Percentiles rank a stretch among this genome's conserved stretches.
phyloP scores from a whole-genome alignment of 2,888 invertebrate species.

The Hypolimnas misippus region DNA sequence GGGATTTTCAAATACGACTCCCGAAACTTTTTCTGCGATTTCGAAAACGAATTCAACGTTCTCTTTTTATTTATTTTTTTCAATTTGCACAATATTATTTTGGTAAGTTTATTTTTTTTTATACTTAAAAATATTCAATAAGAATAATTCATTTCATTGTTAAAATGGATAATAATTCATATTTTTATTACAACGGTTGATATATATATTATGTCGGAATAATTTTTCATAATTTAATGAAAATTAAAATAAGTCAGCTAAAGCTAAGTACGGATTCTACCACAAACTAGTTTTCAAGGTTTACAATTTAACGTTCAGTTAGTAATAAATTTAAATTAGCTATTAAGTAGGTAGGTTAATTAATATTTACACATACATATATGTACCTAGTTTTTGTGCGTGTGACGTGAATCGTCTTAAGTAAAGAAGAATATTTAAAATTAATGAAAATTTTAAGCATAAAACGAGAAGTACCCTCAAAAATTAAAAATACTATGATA shows the following conservation, averaged over 20 bases:
- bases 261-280: conserved; percentile 24
- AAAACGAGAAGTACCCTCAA: conserved; percentile 2
- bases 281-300: conserved; percentile 40
- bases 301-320: conserved; percentile 25
- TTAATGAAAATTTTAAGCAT: not conserved
- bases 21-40: conserved; percentile 44
- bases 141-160: no score
- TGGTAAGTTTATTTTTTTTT: conserved; percentile 44
- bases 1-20: conserved; percentile 59
- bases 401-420: not conserved
- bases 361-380: not conserved
- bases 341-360: conserved; percentile 8
- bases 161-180: no score
- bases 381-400: not conserved
- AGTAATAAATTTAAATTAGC: conserved; percentile 13
- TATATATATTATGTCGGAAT: no score
- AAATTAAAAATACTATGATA: not conserved
- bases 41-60: conserved; percentile 56
- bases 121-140: not conserved
- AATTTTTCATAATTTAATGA: not conserved
- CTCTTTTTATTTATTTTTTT: conserved; percentile 30
- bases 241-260: conserved; percentile 19
- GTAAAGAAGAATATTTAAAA: not conserved
- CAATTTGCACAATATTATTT: conserved; percentile 59
- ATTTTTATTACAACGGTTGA: no score